Evolutionary conservation across 2,113 vertebrate genomes (phyloP).

Genomic region (Herpetotheres cachinnans): DNA sequence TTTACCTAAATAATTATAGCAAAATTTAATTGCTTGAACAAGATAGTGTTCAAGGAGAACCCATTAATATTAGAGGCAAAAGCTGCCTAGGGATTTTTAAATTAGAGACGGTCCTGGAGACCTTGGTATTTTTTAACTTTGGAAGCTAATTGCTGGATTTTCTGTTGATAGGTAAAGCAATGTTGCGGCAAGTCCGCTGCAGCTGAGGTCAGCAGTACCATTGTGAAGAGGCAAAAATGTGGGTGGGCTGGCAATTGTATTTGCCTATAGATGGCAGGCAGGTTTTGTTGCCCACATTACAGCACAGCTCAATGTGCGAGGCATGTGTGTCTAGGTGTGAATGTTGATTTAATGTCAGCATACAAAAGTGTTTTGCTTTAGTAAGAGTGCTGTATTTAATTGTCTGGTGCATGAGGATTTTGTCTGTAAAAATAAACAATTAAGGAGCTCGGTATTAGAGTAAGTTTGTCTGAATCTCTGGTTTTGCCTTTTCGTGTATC

Average conservation of each 20-base stretch:
- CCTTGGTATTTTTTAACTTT: not conserved
- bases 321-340: not conserved
- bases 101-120: not conserved
- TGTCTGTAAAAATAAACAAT: not conserved
- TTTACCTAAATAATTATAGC: slow-evolving; percentile 58
- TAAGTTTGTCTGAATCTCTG: not conserved
- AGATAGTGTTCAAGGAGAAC: slow-evolving; percentile 33
- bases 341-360: not conserved
- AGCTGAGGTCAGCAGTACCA: not conserved
- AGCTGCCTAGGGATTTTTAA: not conserved
- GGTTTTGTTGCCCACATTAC: not conserved
- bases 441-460: not conserved
- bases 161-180: not conserved
- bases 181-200: not conserved
- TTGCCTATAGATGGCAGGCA: not conserved
- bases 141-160: not conserved
- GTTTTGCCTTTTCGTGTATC: not conserved
- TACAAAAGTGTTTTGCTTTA: not conserved
- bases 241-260: not conserved
- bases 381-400: not conserved
- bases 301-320: not conserved
- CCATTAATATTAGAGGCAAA: slow-evolving; percentile 45
- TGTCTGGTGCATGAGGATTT: not conserved
- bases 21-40: slow-evolving; percentile 45
- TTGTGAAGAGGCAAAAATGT: not conserved